Base-by-base conservation (phyloP, 2,797 vertebrate genomes). In the Acomys russatus region DNA sequence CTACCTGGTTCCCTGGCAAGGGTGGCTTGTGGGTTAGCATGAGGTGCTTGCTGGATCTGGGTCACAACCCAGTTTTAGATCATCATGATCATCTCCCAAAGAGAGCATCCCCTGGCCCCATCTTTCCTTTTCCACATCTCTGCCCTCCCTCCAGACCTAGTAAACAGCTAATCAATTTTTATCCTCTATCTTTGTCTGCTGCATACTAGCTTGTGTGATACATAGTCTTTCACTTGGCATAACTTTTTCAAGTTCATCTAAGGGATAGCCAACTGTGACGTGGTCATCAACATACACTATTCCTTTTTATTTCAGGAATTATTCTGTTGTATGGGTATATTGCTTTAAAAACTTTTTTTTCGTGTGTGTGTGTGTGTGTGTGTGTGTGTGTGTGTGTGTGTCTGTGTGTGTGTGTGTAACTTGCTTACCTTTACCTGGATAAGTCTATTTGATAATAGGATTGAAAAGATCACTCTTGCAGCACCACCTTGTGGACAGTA, bases 401-500 rank as follows among this genome's bases (percentile, higher is more conserved):
- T 33, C 14, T 33, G 76, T 78, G 74, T 30, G 64, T 59, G 35
- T 61, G 71, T 88, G 17, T 38, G 59, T 63, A 76, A 89, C 3
- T n/a, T 89, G 35, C 28, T 11, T 54, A 88, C 54, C 59, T n/a
- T 73, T 56, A 59, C 85, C 74, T 88, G 54, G 38, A 51, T 63
- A 66, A 66, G 49, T 66, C 28, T 66, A 66, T 30, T 74, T 88
- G 54, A 38, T 74, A 66, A 64, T 76, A 49, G 2, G 5, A 64
- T 51, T 7, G 38, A 49, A 76, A 77, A 76, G 35, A 38, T 71
- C 76, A 88, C 86, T 96, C 91, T 17, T 1, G 38, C 64, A 96
- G 94, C 96, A 94, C 97, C 97, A 70, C 79, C 95, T 93, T 93
- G 97, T 98, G 98, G 97, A 88, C 88, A 91, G 38, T 23, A 82